Base-by-base conservation (phyloP, 2,888 invertebrate species). In the Drosophila formosana region DNA sequence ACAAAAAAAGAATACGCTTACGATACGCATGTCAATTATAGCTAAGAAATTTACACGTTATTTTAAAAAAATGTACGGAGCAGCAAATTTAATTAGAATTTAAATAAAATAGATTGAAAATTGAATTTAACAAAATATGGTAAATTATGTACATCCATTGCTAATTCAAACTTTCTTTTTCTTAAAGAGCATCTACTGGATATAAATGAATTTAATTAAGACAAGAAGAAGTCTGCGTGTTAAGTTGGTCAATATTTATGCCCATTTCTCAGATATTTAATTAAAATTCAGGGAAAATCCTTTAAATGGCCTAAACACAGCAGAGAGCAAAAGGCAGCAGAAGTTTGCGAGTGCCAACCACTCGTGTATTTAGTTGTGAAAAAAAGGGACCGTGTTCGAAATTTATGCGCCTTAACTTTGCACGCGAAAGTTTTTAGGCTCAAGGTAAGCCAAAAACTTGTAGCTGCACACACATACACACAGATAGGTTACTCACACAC, bases 291-390 rank as follows among this genome's bases (percentile, higher is more conserved):
- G 4, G 7, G 18, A 11, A 57, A 63, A 71, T 47, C 62, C 52
- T 34, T 75, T 68, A 55, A 74, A 62, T 66, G 9, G 65, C 47
- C 70, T 8, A 13, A 49, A 9, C 30, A 34, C 18, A 18, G 5
- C 26, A 55, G 28, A 55, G 23, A 18, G 53, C 66, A 49, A 3
- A 45, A 26, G 23, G 37, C 56, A 39, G 32, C 28, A 23, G 64
- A 69, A 7, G 56, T 67, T 53, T 18, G 11, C 34, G 9, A 62
- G 55, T 56, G 62, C 7, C 67, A 55, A 52, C 45, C 56, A 52
- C 34, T 68, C 66, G 58, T 64, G 82, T 75, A 71, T 83, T 82
- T 82, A 78, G 78, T 73, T 80, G 82, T 76, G 78, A 72, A 76
- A 81, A 81, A 75, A 81, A 80, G 49, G 28, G 30, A 55, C 34